Percentiles rank a stretch among this genome's conserved stretches.
phyloP scores from a whole-genome alignment of 23 tunicate genomes.

The Halocynthia aurantium region DNA sequence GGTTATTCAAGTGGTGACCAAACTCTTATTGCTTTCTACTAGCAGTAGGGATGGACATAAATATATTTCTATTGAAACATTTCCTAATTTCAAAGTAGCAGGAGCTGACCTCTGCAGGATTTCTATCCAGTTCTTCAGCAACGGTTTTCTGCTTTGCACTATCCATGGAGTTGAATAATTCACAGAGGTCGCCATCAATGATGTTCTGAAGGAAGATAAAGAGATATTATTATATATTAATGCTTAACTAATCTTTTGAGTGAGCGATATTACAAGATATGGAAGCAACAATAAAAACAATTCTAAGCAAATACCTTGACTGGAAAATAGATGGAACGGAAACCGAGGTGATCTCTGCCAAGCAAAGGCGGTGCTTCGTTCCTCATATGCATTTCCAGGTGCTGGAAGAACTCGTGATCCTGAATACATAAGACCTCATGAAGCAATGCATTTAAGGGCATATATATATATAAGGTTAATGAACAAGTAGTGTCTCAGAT shows the following conservation, averaged over 20 bases:
- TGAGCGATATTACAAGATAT: background rate
- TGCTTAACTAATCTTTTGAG: background rate
- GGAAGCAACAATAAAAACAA: background rate
- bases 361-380: slow-evolving; percentile 74
- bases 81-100: too few species aligned
- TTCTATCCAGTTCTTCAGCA: slow-evolving; percentile 93
- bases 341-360: slow-evolving; percentile 93
- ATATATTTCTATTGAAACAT: too few species aligned
- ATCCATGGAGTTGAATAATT: slow-evolving; percentile 75
- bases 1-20: too few species aligned
- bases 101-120: slow-evolving; percentile 65
- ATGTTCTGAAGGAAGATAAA: slow-evolving; percentile 42
- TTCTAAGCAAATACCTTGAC: slow-evolving; percentile 61
- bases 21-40: too few species aligned
- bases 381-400: slow-evolving; percentile 96
- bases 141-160: slow-evolving; percentile 75
- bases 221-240: background rate
- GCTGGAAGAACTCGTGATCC: slow-evolving; percentile 97
- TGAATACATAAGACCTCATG: background rate
- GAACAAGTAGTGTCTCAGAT: background rate
- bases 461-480: background rate
- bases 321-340: slow-evolving; percentile 85
- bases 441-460: background rate
- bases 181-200: slow-evolving; percentile 98
- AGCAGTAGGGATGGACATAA: too few species aligned